Percentiles rank a stretch among this genome's conserved stretches.
Conservation (phyloP, 2,888 invertebrate species). For the Orthosia incerta region DNA sequence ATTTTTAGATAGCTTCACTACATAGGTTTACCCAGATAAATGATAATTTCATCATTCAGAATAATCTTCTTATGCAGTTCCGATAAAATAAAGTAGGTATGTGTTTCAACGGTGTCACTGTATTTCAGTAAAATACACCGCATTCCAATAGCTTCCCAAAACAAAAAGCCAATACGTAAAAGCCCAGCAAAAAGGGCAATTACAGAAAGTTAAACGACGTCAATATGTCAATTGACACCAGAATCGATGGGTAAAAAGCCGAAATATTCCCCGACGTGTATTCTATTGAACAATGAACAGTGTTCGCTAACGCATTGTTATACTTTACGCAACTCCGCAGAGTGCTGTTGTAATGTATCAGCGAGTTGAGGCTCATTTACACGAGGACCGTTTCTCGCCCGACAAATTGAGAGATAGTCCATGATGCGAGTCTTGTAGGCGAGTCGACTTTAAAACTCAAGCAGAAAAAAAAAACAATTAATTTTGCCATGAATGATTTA, state of each 20-base stretch:
- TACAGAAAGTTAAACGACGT: slow-evolving; percentile 34
- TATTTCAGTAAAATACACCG: neutral
- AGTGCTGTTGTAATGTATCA: slow-evolving; percentile 50
- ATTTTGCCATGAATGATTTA: neutral
- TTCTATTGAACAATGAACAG: slow-evolving; percentile 50
- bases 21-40: neutral
- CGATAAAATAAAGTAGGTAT: neutral
- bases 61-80: neutral
- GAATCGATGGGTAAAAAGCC: slow-evolving; percentile 49
- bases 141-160: neutral
- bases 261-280: slow-evolving; percentile 47
- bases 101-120: too few relatives aligned
- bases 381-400: neutral
- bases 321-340: slow-evolving; percentile 46
- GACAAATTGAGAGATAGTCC: too few relatives aligned
- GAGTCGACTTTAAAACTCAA: neutral
- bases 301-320: slow-evolving; percentile 53
- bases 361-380: slow-evolving; percentile 9
- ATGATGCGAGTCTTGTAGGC: neutral
- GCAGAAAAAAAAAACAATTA: neutral
- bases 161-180: neutral
- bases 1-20: neutral
- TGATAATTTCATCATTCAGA: neutral
- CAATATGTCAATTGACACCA: slow-evolving; percentile 50
- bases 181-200: slow-evolving; percentile 25